Base-by-base conservation (phyloP, 2,797 vertebrate genomes). In the Rhincodon typus region DNA sequence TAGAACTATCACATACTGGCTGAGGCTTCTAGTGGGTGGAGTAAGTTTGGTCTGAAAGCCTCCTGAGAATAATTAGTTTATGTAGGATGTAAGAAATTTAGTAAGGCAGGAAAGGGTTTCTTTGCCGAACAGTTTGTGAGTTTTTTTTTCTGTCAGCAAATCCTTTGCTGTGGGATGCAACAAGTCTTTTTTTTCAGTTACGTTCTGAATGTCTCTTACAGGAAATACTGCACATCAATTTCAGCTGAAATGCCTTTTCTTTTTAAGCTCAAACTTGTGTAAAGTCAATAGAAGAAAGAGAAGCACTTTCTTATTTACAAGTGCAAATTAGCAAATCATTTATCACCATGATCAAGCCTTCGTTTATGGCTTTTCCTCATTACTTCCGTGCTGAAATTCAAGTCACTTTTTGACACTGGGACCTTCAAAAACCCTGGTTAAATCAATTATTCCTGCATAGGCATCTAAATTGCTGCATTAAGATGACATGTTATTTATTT, bases 81-180 rank as follows among this genome's bases (percentile, higher is more conserved):
- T 96, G 96, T 96, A 96, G 96, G 96, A 96, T 96, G 96, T 53
- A 96, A 97, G 96, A 96, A 50, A 97, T 97, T 96, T 96, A 96
- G 96, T 74, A 96, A 94, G 95, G 94, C 95, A 94, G 96, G 82
- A 15, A 70, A 86, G 70, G 53, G 42, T 46, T 94, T 94, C 77
- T 94, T 95, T 95, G n/a, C n/a, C n/a, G n/a, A n/a, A n/a, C n/a
- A n/a, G n/a, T n/a, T n/a, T n/a, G n/a, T n/a, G 70, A 74, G 42
- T 46, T 94, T 94, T 95, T 94, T 95, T 95, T 74, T 87, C 69
- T 74, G 10, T 94, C 94, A 94, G 94, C 94, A 94, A 74, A 94
- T 72, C 94, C 69, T 94, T 95, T 95, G 46, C 69, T 95, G 94
- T 53, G 50, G 69, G 94, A 95, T n/a, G 69, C 46, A 30, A 69